Conservation (phyloP, 2,888 invertebrate species). For the Bedellia somnulentella region DNA sequence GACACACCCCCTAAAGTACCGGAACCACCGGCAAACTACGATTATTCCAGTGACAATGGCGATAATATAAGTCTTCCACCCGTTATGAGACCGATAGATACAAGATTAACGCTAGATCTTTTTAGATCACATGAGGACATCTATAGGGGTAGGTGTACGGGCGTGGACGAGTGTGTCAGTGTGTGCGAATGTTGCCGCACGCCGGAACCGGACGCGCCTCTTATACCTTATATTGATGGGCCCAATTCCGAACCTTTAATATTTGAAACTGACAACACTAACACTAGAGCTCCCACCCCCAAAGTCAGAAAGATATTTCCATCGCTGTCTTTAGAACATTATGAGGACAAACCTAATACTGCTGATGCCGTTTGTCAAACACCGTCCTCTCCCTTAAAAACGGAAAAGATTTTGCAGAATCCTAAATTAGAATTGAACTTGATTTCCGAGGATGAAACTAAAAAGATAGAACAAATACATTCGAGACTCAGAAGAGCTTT, state of each 20-base stretch:
- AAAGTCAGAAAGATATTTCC: conserved; percentile 47
- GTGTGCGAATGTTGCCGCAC: conserved; percentile 50
- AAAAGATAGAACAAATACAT: conserved; percentile 27
- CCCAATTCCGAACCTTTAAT: conserved; percentile 45
- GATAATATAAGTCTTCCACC: conserved; percentile 34
- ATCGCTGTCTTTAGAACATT: conserved; percentile 37
- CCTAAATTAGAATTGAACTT: conserved; percentile 24
- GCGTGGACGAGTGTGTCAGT: conserved; percentile 39
- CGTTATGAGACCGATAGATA: conserved; percentile 41
- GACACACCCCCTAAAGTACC: conserved; percentile 23
- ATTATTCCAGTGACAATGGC: conserved; percentile 31
- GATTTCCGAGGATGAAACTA: conserved; percentile 24
- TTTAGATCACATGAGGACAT: conserved; percentile 23
- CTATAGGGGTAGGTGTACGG: conserved; percentile 34
- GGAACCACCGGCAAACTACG: conserved; percentile 24
- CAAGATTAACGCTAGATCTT: conserved; percentile 36
- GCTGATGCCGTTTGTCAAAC: conserved; percentile 46
- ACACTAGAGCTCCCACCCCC: conserved; percentile 30
- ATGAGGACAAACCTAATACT: conserved; percentile 29
- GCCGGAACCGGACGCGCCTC: conserved; percentile 40
- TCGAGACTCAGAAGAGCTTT: conserved; percentile 33
- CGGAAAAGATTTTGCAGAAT: conserved; percentile 3
- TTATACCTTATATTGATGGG: conserved; percentile 50
- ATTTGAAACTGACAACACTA: conserved; percentile 35
- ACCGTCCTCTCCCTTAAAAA: conserved; percentile 22